Evolutionary conservation across 2,888 invertebrate species (phyloP), one percentile per base, ranked within the genome.

Genomic region (Nesidiocoris tenuis): DNA sequence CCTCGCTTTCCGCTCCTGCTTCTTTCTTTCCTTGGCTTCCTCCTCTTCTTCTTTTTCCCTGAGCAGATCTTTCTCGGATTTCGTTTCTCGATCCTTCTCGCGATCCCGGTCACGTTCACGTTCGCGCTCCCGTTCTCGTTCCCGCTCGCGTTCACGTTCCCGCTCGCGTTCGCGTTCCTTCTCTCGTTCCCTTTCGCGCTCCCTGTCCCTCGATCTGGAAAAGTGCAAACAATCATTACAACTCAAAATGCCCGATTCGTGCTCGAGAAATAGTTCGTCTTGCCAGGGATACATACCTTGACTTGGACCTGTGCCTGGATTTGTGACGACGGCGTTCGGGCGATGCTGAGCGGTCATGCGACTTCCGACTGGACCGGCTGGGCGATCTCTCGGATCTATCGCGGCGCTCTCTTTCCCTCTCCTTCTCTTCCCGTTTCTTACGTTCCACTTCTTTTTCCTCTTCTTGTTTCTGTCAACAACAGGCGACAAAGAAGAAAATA

Each of bases 11-110:
- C 96, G 90, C 83, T 98, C 97, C 3, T 90, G 86, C 80, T 95
- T 91, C 83, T 96, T 93, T 82, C 93, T 89, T 82, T 98, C 97
- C 76, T 95, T 90, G 19, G 90, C 88, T 84, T 98, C 97, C 82
- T 98, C 97, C 83, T 96, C 96, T 80, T 95, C 89, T 85, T 82
- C 84, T 63, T 83, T 82, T 76, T 83, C 83, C 23, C 83, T 82
- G 77, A 83, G 74, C 39, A 80, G 55, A 64, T 80, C 81, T 23
- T 83, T 81, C 77, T 84, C 83, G 61, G 81, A 75, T 80, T 81
- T 80, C 77, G 80, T 74, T 57, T 80, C 80, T 2, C 79, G 76
- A 71, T 79, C 77, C 68, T 79, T 78, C 61, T 79, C 80, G 59
- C 79, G 76, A 24, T 80, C 80, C 24, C 78, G 74, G 18, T 78